phyloP scores from a whole-genome alignment of 2,888 invertebrate species.

The Machimus atricapillus region DNA sequence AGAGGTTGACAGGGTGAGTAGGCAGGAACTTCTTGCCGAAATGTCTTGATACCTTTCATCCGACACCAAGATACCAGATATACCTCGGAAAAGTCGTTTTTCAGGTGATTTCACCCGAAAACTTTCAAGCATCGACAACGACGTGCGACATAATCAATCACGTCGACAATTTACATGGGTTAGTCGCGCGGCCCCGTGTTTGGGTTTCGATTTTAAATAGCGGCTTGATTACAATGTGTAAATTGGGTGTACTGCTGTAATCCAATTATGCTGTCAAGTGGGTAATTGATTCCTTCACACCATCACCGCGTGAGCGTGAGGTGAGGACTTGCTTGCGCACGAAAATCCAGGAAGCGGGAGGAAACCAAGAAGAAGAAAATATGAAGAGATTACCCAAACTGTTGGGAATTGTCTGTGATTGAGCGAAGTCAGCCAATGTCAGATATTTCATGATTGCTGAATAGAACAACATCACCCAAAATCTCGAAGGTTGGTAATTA shows the following conservation, averaged over 20 bases:
- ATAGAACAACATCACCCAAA: neutral
- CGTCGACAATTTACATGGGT: constrained; percentile 1
- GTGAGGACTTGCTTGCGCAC: neutral
- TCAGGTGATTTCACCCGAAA: neutral
- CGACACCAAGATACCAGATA: neutral
- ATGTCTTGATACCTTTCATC: neutral
- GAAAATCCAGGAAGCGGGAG: neutral
- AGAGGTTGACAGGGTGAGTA: neutral
- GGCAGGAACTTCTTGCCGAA: neutral
- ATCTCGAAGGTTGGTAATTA: neutral
- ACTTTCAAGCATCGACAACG: neutral
- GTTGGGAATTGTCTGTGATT: neutral
- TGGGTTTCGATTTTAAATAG: neutral
- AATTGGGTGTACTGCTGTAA: neutral
- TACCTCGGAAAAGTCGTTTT: neutral
- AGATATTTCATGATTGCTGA: neutral
- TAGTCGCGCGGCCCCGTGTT: neutral
- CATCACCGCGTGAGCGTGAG: neutral
- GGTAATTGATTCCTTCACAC: constrained; percentile 9
- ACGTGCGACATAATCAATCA: constrained; percentile 14
- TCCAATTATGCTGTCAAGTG: constrained; percentile 18
- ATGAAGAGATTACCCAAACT: neutral
- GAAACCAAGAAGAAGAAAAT: neutral
- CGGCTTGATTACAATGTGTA: constrained; percentile 1
- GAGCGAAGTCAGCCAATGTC: neutral